Conservation (phyloP, 1,140 invertebrate genomes). For the Anagrus nilaparvatae region DNA sequence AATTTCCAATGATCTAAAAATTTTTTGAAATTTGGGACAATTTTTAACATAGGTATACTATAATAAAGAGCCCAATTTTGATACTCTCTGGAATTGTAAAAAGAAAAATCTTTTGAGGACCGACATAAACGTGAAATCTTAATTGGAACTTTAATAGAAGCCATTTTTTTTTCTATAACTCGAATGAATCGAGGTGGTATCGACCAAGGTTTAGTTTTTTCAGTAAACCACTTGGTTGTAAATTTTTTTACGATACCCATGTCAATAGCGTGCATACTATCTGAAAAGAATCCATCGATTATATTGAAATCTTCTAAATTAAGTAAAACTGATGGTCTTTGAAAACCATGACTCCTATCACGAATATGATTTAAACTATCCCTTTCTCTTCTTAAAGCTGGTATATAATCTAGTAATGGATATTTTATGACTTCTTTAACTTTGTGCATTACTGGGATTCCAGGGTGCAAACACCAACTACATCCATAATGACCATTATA, state of each 20-base stretch:
- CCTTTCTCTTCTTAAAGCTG: constrained; percentile 4
- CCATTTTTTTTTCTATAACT: not conserved
- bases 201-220: too few species aligned
- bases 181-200: not conserved
- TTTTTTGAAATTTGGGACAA: constrained; percentile 1
- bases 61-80: constrained; percentile 8
- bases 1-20: constrained; percentile 11
- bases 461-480: constrained; percentile 1
- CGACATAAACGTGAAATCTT: constrained; percentile 1
- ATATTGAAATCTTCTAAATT: constrained; percentile 6
- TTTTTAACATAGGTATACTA: constrained; percentile 2
- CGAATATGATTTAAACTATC: constrained; percentile 5
- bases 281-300: constrained; percentile 5
- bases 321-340: not conserved
- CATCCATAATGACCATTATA: constrained; percentile 2
- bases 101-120: not conserved
- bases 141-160: constrained; percentile 6
- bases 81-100: constrained; percentile 9
- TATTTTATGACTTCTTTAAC: not conserved
- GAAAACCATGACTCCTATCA: constrained; percentile 10
- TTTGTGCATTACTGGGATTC: not conserved
- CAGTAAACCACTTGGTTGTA: constrained; percentile 1
- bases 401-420: not conserved
- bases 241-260: constrained; percentile 2
- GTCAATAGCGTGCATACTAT: not conserved